Conservation (phyloP, 2,888 invertebrate species). For the Ernsta delagoae region DNA sequence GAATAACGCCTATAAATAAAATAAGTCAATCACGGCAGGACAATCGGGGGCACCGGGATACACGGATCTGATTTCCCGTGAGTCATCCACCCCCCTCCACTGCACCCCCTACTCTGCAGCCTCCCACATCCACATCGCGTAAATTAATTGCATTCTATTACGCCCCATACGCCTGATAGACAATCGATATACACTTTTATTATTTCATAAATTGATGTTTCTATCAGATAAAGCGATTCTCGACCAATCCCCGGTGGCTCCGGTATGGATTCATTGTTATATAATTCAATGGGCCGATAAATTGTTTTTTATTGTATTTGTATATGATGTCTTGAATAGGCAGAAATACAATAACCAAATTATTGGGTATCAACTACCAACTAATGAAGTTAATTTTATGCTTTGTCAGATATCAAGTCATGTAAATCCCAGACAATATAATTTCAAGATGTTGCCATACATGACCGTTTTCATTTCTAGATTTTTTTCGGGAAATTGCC, state of each 20-base stretch:
- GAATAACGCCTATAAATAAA: neutral
- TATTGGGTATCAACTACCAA: too few relatives aligned
- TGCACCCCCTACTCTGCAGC: neutral
- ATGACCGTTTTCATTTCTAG: too few relatives aligned
- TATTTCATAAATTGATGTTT: conserved; percentile 29
- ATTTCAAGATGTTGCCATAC: too few relatives aligned
- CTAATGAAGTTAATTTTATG: neutral
- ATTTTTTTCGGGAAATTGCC: too few relatives aligned
- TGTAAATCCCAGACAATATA: too few relatives aligned
- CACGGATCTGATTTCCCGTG: neutral
- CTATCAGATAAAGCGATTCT: conserved; percentile 23
- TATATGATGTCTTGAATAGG: neutral
- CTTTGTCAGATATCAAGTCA: too few relatives aligned
- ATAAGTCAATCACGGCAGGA: conserved; percentile 9
- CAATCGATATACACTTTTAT: conserved; percentile 27
- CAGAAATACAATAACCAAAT: neutral
- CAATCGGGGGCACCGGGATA: neutral
- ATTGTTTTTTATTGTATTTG: conserved; percentile 24
- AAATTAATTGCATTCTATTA: conserved; percentile 30
- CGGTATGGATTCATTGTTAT: conserved; percentile 20
- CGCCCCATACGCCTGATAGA: conserved; percentile 22
- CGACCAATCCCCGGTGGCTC: conserved; percentile 1
- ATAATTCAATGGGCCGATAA: conserved; percentile 28
- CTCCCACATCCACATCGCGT: neutral
- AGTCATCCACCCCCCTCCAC: conserved; percentile 9